These are phyloP conservation scores for Petrolisthes manimaculis DNA, from an alignment of 2,888 invertebrate genomes.

Conservation along the genomic window DNA sequence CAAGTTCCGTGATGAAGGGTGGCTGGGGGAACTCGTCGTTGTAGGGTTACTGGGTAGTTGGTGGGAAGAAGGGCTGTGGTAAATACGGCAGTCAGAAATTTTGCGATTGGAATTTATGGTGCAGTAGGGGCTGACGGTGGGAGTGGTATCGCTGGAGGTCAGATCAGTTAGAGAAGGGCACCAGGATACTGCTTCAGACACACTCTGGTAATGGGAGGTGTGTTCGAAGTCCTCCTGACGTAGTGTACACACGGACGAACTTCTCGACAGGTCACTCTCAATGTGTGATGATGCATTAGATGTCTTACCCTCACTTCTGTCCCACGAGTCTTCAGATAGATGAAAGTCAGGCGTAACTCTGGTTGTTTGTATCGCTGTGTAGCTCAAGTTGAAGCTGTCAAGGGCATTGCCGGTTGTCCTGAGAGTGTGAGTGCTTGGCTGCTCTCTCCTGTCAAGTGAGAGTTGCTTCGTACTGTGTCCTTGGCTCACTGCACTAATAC, in stretches of 20 bases:
- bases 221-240: conserved; percentile 24
- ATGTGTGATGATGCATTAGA: not conserved
- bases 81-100: not conserved
- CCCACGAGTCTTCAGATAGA: not conserved
- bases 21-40: not conserved
- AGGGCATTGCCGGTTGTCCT: not conserved
- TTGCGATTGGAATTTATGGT: conserved; percentile 1
- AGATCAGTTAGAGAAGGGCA: conserved; percentile 35
- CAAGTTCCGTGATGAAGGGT: conserved; percentile 5
- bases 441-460: not conserved
- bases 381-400: not conserved
- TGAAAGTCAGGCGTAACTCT: not conserved
- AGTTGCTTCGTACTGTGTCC: not conserved
- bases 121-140: conserved; percentile 35
- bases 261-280: conserved; percentile 5
- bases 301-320: not conserved
- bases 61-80: not conserved
- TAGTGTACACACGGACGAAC: conserved; percentile 33
- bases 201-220: conserved; percentile 39
- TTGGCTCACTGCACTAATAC: not conserved
- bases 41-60: not conserved
- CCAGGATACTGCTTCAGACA: conserved; percentile 32
- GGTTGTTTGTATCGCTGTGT: not conserved
- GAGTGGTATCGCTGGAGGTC: conserved; percentile 38
- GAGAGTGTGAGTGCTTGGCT: not conserved